Evolutionary conservation across 2,113 vertebrate species (phyloP).

Genomic region (Rynchops niger): DNA sequence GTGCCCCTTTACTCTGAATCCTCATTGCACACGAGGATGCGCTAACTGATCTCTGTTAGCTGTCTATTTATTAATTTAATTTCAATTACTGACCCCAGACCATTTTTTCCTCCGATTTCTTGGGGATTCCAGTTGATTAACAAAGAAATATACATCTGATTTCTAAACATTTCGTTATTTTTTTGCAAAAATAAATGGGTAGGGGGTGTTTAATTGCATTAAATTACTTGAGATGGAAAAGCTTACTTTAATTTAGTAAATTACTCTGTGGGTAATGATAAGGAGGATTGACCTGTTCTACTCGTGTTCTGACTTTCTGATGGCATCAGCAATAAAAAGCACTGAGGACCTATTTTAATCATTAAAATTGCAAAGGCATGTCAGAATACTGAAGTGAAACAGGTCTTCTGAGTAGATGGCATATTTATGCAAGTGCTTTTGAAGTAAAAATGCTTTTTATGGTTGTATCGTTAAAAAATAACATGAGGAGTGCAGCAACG

Average conservation of each 20-base stretch:
- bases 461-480: background rate
- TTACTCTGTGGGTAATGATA: background rate
- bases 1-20: background rate
- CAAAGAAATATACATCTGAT: background rate
- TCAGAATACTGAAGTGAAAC: slow-evolving; percentile 6
- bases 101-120: background rate
- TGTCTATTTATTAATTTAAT: background rate
- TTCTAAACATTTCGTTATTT: background rate
- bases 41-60: background rate
- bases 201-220: background rate
- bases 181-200: background rate
- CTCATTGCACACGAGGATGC: background rate
- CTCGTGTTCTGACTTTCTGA: background rate
- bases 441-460: background rate
- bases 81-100: background rate
- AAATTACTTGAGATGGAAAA: background rate
- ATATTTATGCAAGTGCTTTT: slow-evolving; percentile 35
- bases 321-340: slow-evolving; percentile 50
- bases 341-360: slow-evolving; percentile 31
- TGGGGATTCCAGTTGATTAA: background rate
- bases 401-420: background rate
- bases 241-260: slow-evolving; percentile 43
- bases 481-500: background rate
- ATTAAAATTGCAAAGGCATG: slow-evolving; percentile 35
- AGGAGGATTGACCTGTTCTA: background rate